A percentile compares a stretch with the other conserved stretches of the same genome.
phyloP scores from a whole-genome alignment of 2,113 vertebrate genomes.

The Prietella phreatophila region DNA sequence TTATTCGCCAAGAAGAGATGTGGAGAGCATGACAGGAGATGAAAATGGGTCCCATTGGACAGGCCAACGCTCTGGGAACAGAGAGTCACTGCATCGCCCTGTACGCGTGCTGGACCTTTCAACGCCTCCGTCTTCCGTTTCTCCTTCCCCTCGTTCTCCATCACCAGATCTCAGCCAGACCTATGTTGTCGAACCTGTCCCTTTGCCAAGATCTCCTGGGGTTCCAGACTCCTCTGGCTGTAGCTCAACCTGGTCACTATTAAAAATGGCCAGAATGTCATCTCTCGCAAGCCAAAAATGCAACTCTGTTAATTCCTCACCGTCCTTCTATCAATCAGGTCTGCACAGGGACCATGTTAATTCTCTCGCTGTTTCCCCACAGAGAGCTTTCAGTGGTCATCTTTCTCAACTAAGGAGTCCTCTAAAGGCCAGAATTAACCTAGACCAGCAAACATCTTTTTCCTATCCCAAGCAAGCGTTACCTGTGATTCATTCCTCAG shows the following conservation, averaged over 20 bases:
- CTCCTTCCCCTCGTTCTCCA: background rate
- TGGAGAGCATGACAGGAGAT: background rate
- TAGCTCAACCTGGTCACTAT: background rate
- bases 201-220: background rate
- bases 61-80: background rate
- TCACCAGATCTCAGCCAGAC: constrained; percentile 41
- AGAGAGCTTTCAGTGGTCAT: constrained; percentile 21
- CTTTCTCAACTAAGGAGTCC: constrained; percentile 54
- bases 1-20: constrained; percentile 47
- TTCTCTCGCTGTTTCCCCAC: background rate
- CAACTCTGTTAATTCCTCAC: background rate
- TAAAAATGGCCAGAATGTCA: background rate
- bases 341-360: background rate
- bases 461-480: background rate
- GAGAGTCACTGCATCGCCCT: background rate
- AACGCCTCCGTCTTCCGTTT: constrained; percentile 36
- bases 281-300: background rate
- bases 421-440: constrained; percentile 33
- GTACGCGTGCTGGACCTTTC: constrained; percentile 54
- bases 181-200: constrained; percentile 11
- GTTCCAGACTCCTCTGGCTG: background rate
- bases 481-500: background rate
- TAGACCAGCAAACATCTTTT: constrained; percentile 44
- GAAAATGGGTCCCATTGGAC: constrained; percentile 38
- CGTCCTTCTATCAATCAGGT: background rate